Percentiles rank a stretch among this genome's conserved stretches.
These are phyloP conservation scores for Drosophila prolongata DNA, from an alignment of 2,888 invertebrate genomes.

Conservation along the genomic window DNA sequence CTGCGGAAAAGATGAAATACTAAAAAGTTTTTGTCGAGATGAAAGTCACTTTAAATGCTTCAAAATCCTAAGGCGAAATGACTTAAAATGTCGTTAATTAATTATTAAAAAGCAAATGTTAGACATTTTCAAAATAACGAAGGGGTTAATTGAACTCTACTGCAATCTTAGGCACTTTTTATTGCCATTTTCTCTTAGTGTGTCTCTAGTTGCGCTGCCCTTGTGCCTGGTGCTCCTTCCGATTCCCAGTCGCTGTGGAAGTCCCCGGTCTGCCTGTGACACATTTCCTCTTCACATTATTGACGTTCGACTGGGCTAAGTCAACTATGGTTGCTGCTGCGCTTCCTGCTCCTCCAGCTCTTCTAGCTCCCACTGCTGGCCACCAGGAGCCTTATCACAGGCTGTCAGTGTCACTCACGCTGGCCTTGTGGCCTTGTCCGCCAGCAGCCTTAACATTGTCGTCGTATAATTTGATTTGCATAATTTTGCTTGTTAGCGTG, in stretches of 20 bases:
- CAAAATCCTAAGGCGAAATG: neutral
- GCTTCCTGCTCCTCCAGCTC: neutral
- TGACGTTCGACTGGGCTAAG: conserved; percentile 56
- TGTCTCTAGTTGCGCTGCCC: conserved; percentile 27
- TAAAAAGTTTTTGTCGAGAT: too few species aligned
- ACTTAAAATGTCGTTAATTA: too few species aligned
- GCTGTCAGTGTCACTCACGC: conserved; percentile 37
- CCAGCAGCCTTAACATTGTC: conserved; percentile 75
- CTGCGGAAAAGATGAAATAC: neutral
- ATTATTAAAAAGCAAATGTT: neutral
- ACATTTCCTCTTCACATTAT: conserved; percentile 59
- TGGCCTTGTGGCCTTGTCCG: conserved; percentile 50
- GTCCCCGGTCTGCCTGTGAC: conserved; percentile 47
- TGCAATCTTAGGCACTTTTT: too few species aligned
- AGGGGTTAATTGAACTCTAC: neutral
- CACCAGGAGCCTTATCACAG: conserved; percentile 30
- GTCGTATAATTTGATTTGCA: conserved; percentile 82
- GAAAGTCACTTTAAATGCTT: too few species aligned
- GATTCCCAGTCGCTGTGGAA: conserved; percentile 30
- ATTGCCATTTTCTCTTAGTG: conserved; percentile 25
- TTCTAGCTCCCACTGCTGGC: conserved; percentile 8
- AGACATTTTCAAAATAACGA: too few species aligned
- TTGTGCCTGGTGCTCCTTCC: conserved; percentile 39
- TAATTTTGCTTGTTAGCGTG: conserved; percentile 74
- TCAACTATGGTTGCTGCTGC: conserved; percentile 28